Conservation (phyloP, 1,140 invertebrate species). For the Lamellibrachia luymesi region DNA sequence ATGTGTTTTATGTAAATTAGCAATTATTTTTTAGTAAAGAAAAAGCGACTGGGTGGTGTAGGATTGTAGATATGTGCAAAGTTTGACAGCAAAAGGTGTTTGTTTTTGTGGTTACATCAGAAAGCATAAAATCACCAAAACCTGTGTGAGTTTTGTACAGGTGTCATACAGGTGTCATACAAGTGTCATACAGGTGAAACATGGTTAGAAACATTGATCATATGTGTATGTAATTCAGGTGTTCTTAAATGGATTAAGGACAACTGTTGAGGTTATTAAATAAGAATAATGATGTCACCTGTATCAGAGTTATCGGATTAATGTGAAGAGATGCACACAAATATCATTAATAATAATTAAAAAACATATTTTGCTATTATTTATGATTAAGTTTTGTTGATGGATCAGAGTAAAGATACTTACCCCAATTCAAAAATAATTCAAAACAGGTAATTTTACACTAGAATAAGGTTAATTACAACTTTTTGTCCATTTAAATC, state of each 20-base stretch:
- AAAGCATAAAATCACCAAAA: background rate
- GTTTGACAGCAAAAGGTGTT: background rate
- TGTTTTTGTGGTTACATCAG: background rate
- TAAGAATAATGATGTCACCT: too few relatives aligned
- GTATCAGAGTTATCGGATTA: too few relatives aligned
- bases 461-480: too few relatives aligned
- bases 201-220: background rate
- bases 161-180: background rate
- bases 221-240: background rate
- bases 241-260: background rate
- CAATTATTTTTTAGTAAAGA: background rate
- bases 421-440: too few relatives aligned
- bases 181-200: background rate
- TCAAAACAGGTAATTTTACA: too few relatives aligned
- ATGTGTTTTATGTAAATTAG: background rate
- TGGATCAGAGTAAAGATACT: too few relatives aligned
- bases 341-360: too few relatives aligned
- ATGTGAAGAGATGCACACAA: too few relatives aligned
- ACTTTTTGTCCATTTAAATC: too few relatives aligned
- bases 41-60: background rate
- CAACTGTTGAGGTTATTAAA: too few relatives aligned
- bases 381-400: too few relatives aligned
- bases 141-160: background rate
- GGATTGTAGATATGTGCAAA: background rate
- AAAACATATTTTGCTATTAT: too few relatives aligned